phyloP scores from a whole-genome alignment of 2,113 vertebrate genomes.

The Ifrita kowaldi region DNA sequence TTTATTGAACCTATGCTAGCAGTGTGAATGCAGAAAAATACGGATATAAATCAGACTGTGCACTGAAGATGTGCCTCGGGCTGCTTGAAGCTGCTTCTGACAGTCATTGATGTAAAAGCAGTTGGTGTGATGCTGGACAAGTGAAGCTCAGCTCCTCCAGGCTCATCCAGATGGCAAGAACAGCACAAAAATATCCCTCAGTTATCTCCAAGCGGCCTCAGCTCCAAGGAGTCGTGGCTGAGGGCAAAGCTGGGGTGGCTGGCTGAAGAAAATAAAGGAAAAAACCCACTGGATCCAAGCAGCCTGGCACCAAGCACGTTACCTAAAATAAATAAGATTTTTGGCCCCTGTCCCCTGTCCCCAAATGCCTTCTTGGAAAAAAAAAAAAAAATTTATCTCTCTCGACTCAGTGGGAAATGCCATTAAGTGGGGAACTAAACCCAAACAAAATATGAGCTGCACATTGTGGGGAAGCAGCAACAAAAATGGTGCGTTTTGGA shows the following conservation, averaged over 20 bases:
- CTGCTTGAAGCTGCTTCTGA: not conserved
- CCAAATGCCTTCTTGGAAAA: not conserved
- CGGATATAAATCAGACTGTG: not conserved
- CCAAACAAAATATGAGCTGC: slow-evolving; percentile 31
- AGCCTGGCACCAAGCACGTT: not conserved
- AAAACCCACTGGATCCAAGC: not conserved
- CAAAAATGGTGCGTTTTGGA: not conserved
- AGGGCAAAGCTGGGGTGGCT: not conserved
- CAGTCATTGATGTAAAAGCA: not conserved
- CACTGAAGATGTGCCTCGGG: not conserved
- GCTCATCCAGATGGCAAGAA: not conserved
- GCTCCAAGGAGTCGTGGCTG: not conserved
- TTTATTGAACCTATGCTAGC: not conserved
- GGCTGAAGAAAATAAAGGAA: not conserved
- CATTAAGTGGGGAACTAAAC: not conserved
- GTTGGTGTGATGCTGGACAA: not conserved
- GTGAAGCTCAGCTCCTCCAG: not conserved
- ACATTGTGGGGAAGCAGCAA: not conserved
- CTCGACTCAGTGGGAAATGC: not conserved
- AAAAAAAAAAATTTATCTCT: not conserved
- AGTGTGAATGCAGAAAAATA: not conserved
- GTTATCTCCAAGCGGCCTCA: not conserved
- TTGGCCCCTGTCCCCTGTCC: not conserved
- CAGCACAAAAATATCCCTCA: not conserved
- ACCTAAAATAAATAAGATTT: slow-evolving; percentile 27